Evolutionary conservation across 2,113 vertebrate species (phyloP), one percentile per base, ranked within the genome.

Genomic region (Rana temporaria): DNA sequence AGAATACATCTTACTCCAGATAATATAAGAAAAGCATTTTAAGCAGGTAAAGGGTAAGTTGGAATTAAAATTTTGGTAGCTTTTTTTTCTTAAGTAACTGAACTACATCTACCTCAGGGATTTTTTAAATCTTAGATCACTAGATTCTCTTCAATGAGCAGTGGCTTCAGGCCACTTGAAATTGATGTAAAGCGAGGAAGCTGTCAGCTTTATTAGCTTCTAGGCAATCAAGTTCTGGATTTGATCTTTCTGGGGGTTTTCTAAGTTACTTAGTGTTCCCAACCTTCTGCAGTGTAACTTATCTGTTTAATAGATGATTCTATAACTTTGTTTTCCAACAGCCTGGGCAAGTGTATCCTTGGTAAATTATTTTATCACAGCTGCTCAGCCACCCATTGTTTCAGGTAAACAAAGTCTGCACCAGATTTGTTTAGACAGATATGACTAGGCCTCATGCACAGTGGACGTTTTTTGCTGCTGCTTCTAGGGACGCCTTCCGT

Each of bases 141-240:
- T 78, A 3, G 75, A 75, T 72, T 78, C 64, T 80, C 9, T 85
- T 87, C 22, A 15, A 30, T 85, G 79, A 24, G 2, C 48, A 69
- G 5, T 81, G 34, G 70, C 76, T 87, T 67, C 17, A 86, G 77
- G 73, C 69, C 42, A 19, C 59, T 68, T 18, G 85, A 76, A 85
- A 85, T 74, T 85, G 70, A 79, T 85, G 52, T 85, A 76, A 85
- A 80, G 19, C 1, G 78, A 4, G 0, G 76, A 81, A 84, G 48
- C 78, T 85, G 59, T 78, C 67, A 82, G 64, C 67, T 65, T 24
- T 77, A 82, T 85, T n/a, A 38, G 42, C 81, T 85, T 18, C 56
- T 82, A 59, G n/a, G 22, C 80, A 85, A 84, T 80, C 6, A 84
- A 59, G 62, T 85, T 30, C 80, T 34, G 84, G 85, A 85, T 87